Evolutionary conservation across 2,888 invertebrate genomes (phyloP).

Genomic region (Nemotelus nigrinus): DNA sequence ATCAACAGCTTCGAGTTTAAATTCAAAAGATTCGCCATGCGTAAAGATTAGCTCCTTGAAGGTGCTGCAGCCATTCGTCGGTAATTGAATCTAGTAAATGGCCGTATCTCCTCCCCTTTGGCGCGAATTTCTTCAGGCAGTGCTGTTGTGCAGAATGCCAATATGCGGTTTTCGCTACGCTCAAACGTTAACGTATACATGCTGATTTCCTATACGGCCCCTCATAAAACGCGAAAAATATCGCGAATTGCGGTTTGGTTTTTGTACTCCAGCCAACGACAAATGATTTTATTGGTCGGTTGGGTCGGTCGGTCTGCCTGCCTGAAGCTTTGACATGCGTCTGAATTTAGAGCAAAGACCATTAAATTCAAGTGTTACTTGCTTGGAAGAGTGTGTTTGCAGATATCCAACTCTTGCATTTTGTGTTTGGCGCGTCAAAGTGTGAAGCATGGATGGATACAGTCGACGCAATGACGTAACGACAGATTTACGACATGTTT

Average conservation of each 20-base stretch:
- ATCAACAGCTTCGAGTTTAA: not conserved
- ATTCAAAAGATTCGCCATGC: not conserved
- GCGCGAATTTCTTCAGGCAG: slow-evolving; percentile 17
- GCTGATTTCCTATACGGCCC: not conserved
- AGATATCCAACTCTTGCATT: no score
- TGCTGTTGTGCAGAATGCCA: not conserved
- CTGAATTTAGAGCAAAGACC: slow-evolving; percentile 49
- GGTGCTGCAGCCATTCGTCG: slow-evolving; percentile 16
- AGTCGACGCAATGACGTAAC: slow-evolving; percentile 26
- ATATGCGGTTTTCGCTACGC: slow-evolving; percentile 35
- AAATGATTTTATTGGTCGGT: slow-evolving; percentile 40
- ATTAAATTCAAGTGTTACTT: not conserved
- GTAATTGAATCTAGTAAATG: slow-evolving; percentile 40
- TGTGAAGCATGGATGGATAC: not conserved
- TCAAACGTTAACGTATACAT: not conserved
- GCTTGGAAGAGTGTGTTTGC: no score
- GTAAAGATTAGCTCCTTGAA: not conserved
- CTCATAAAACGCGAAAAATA: slow-evolving; percentile 52
- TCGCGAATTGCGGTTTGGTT: slow-evolving; percentile 49
- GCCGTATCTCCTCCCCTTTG: slow-evolving; percentile 33
- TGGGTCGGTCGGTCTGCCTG: not conserved
- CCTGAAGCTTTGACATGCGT: slow-evolving; percentile 41
- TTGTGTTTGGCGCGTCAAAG: no score
- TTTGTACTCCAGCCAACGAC: slow-evolving; percentile 30
- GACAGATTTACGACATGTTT: slow-evolving; percentile 45